Base-by-base conservation (phyloP, 1,140 invertebrate species). In the Drosophila sucinea region DNA sequence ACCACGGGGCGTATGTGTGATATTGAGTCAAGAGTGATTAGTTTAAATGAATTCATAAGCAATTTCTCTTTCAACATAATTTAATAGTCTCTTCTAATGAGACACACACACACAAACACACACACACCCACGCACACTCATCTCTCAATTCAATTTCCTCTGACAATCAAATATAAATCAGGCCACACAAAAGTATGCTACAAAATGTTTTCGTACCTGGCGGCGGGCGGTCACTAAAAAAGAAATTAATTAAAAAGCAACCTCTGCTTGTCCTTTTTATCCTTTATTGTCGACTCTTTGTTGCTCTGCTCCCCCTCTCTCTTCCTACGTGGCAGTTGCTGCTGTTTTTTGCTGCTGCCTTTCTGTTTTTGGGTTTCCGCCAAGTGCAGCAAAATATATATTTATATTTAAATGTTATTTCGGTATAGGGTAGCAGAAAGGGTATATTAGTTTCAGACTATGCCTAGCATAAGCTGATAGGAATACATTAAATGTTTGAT, bases 161-260 rank as follows among this genome's bases (percentile, higher is more conserved):
- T 7, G 44, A 10, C 23, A 51, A 10, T 25, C 44, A 51, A 25
- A 51, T 27, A 25, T 25, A 51, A 51, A 27, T 51, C 44, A 27
- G 44, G 44, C 17, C 44, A 27, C 44, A 51, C 10, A 27, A 51
- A 51, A 51, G 44, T 51, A 51, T 33, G 27, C 56, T 30, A 32
- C 17, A 54, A 17, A 32, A 32, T 30, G 4, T 64, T 70, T 60
- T 33, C 63, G 54, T 64, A 60, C 47, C 35, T 70, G 69, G 35
- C 69, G 73, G 64, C 67, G 67, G 72, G 17, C 56, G 67, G 41
- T 55, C 35, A 44, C 68, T 57, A 35, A 41, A 11, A 75, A 75
- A 74, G 72, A 75, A 75, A 75, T 75, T 75, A 75, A 75, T 75
- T 75, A 51, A 75, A 75, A 75, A 75, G 33, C 64, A 40, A 47